These are phyloP conservation scores for Bugula neritina DNA, from an alignment of 2,888 invertebrate species.

Conservation along the genomic window DNA sequence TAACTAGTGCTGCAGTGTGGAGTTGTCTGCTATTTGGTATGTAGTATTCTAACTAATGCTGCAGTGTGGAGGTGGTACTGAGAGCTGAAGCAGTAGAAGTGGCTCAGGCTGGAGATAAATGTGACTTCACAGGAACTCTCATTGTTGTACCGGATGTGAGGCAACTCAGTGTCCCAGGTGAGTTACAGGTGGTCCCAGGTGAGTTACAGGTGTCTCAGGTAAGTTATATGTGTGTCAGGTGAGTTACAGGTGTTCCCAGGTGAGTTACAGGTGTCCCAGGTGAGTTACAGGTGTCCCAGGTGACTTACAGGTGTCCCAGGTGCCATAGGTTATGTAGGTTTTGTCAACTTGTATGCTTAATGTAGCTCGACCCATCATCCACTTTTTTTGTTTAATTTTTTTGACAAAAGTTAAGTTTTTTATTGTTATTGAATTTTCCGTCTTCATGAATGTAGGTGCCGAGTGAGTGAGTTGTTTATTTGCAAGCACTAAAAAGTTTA, in stretches of 20 bases:
- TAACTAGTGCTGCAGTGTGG: no score
- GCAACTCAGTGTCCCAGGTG: conserved; percentile 72
- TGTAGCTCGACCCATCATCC: conserved; percentile 25
- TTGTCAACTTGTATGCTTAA: no score
- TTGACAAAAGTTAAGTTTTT: no score
- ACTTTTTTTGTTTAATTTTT: no score
- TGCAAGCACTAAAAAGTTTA: no score
- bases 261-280: not conserved
- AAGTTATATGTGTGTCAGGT: conserved; percentile 71
- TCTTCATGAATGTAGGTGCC: no score
- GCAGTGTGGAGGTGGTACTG: conserved; percentile 79
- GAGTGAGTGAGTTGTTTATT: no score
- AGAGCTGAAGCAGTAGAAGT: conserved; percentile 92
- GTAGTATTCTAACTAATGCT: no score
- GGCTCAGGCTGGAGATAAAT: conserved; percentile 79
- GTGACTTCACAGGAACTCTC: conserved; percentile 88
- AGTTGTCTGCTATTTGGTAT: no score
- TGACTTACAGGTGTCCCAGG: conserved; percentile 31
- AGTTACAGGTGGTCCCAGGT: conserved; percentile 4
- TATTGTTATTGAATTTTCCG: no score
- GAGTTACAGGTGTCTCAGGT: not conserved
- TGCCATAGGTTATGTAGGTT: no score
- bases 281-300: conserved; percentile 70
- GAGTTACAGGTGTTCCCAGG: conserved; percentile 22
- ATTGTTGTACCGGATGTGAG: conserved; percentile 97